Percentiles rank a stretch among this genome's conserved stretches.
Evolutionary conservation across 2,797 vertebrate species (phyloP).

Genomic region (Sebastes baramenuke): DNA sequence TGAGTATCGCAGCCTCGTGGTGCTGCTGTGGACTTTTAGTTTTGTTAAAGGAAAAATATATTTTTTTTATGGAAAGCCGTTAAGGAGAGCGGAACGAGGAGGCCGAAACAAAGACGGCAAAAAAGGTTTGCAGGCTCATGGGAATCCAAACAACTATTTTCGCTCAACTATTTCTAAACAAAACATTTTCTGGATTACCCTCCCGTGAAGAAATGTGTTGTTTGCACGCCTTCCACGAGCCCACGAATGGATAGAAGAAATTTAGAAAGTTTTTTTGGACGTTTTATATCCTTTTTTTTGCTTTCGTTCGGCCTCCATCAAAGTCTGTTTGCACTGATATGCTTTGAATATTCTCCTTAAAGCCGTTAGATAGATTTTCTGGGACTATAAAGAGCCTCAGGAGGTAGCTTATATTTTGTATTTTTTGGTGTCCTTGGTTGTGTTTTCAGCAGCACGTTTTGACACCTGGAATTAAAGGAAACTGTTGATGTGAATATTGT

Average conservation of each 20-base stretch:
- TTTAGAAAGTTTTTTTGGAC: background rate
- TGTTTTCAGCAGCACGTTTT: background rate
- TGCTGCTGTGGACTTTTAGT: too few species aligned
- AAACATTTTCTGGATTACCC: background rate
- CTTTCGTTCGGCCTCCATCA: background rate
- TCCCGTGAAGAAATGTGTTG: background rate
- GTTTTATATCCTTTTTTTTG: background rate
- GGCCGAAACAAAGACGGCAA: background rate
- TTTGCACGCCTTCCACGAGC: background rate
- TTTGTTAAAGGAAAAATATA: too few species aligned
- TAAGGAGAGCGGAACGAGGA: background rate
- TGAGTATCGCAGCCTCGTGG: too few species aligned
- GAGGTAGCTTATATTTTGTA: background rate
- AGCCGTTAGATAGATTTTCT: background rate
- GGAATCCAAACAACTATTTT: background rate
- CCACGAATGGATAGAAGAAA: background rate
- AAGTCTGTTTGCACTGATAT: too few species aligned
- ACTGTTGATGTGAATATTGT: slow-evolving; percentile 2
- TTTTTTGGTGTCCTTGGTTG: background rate
- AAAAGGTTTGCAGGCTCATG: background rate
- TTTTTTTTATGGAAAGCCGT: background rate
- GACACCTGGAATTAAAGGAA: slow-evolving; percentile 8
- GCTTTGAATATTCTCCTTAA: background rate
- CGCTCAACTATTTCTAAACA: background rate
- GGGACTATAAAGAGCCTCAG: background rate